Conservation (phyloP, 2,113 vertebrate genomes). For the Mixornis gularis region DNA sequence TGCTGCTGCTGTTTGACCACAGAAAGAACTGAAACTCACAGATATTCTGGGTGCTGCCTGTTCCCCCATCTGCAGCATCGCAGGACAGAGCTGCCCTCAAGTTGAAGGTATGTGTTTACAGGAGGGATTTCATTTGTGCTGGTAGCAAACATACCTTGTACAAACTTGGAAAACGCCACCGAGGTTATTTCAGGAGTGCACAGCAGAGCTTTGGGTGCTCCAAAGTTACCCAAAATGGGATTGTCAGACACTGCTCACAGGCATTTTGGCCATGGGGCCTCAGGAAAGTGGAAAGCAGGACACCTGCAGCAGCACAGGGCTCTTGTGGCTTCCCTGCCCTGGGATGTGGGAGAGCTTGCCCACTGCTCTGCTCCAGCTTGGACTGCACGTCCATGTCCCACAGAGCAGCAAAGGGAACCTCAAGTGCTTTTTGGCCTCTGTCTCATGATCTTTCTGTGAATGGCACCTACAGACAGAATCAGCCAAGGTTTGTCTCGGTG, state of each 20-base stretch:
- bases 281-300: background rate
- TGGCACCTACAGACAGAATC: background rate
- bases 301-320: background rate
- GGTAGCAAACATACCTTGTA: background rate
- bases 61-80: background rate
- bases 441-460: background rate
- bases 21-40: background rate
- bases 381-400: accelerated
- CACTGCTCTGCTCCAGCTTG: background rate
- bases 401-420: background rate
- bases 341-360: background rate
- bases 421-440: background rate
- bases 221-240: constrained; percentile 23
- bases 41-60: background rate
- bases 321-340: background rate
- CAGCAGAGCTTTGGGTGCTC: background rate
- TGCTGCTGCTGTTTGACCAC: background rate
- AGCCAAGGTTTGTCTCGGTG: background rate
- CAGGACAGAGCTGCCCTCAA: background rate
- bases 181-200: background rate
- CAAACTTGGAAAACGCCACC: background rate
- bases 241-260: background rate
- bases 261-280: background rate
- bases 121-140: background rate
- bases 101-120: background rate